Percentiles rank a stretch among this genome's conserved stretches.
Evolutionary conservation across 2,888 invertebrate species (phyloP).

Genomic region (Peribatodes rhomboidaria): DNA sequence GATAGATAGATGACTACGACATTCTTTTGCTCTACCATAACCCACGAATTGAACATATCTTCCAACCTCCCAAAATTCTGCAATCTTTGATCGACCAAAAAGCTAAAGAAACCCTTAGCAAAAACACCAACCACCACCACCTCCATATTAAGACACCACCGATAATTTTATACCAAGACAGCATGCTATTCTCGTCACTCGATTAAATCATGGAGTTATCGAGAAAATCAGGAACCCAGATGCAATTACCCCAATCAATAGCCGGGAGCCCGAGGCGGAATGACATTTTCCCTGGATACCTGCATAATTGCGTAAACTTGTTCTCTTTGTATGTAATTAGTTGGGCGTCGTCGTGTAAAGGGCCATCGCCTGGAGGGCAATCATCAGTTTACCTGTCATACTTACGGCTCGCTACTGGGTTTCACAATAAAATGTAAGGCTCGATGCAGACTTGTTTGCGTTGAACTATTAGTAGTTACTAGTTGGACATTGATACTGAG

Average conservation of each 20-base stretch:
- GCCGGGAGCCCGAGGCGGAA: conserved; percentile 52
- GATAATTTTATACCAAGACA: neutral
- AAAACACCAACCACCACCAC: no score
- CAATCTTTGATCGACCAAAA: no score
- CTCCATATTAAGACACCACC: neutral
- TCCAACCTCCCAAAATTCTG: neutral
- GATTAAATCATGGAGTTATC: conserved; percentile 42
- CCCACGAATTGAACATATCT: neutral
- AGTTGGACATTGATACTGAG: no score
- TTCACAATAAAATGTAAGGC: conserved; percentile 30
- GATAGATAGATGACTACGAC: no score
- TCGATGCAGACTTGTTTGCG: conserved; percentile 8
- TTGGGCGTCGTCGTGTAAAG: conserved; percentile 50
- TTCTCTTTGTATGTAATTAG: conserved; percentile 60
- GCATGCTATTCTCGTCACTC: conserved; percentile 34
- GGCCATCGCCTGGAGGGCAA: conserved; percentile 57
- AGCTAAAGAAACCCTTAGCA: no score
- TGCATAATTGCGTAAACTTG: conserved; percentile 51
- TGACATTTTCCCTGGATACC: conserved; percentile 58
- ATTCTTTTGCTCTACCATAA: no score
- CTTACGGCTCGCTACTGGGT: conserved; percentile 57
- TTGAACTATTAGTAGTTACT: neutral
- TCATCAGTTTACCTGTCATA: conserved; percentile 59
- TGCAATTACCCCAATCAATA: conserved; percentile 50
- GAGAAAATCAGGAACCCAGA: conserved; percentile 46